Base-by-base conservation (phyloP, 2,113 vertebrate species). In the Trematomus loennbergii region DNA sequence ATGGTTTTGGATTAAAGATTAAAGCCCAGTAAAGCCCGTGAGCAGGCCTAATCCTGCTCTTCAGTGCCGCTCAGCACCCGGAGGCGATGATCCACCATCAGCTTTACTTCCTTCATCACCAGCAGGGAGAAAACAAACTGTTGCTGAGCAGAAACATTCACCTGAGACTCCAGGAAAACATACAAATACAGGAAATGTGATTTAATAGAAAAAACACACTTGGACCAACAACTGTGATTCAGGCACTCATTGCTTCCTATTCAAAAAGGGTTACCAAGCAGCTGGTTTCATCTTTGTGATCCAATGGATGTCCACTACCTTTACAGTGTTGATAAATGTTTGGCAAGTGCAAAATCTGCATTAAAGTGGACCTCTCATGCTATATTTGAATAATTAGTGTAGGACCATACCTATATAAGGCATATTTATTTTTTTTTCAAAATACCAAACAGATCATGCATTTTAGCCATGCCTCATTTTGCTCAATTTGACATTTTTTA, bases 1-100 rank as follows among this genome's bases (percentile, higher is more conserved):
- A 78, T 91, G 85, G 68, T 82, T 84, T 78, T 87, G 82, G 87
- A 88, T 87, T 90, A 82, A 81, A 89, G 86, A 85, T 90, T 90
- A 83, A 88, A 87, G 79, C 54, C 62, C 63, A 57, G 79, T 66
- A 85, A 87, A 85, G 81, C 87, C 85, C 3, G n/a, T 74, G 85
- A 87, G 78, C 81, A 70, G 81, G 76, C 25, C 81, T 89, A 81
- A 91, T 91, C 89, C 85, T 62, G 68, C 78, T 86, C 81, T 81
- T 80, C 72, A 85, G 87, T 40, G 40, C 50, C 15, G 83, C 65
- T 82, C 61, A 88, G 78, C 50, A 45, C 65, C 58, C 25, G 12
- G 53, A 80, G 77, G 64, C 40, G 18, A 80, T 50, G 83, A 86
- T 76, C 85, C 79, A 68, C 54, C 9, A 58, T 80, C 82, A 81